Evolutionary conservation across 2,888 invertebrate genomes (phyloP), one percentile per base, ranked within the genome.

Genomic region (Agonum fuliginosum): DNA sequence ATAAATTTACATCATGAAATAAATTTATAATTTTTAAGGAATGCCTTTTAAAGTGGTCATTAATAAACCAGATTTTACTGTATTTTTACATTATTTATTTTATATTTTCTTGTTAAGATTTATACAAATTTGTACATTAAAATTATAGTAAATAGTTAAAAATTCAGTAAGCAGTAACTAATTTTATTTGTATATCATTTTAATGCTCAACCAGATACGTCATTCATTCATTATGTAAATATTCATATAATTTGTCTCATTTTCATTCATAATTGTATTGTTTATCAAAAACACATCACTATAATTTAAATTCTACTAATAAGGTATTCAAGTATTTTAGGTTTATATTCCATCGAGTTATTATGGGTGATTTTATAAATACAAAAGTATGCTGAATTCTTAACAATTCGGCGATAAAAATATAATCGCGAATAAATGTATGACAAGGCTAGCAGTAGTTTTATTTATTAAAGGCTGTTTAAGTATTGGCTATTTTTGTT

Each of bases 401-500:
- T 30, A 27, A 2, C 19, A 62, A 67, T 41, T 67, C 22, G 37
- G 37, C 43, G 22, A 67, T 22, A 67, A 65, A 37, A 20, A 37
- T 41, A 41, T 46, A 70, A 70, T 70, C 41, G 41, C 67, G 67
- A 67, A 14, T 67, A 67, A 37, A 46, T 70, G 46, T 70, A 70
- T 46, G 43, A 70, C n/a, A 70, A 70, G 43, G 70, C 70, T 70
- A 70, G 70, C 43, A 46, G 27, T 70, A 72, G 54, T 34, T 48
- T 71, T 71, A 34, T 71, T 72, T 54, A 54, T 54, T 72, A 58
- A 72, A 72, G 71, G 71, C 71, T 71, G 46, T 71, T 51, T 51
- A 46, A 51, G 27, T 70, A 46, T 71, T 71, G 48, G 71, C 51
- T 51, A 22, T 19, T 71, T 73, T 73, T 37, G 37, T 72, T 73